Base-by-base conservation (phyloP, 2,888 invertebrate species). In the Parochlus steinenii region DNA sequence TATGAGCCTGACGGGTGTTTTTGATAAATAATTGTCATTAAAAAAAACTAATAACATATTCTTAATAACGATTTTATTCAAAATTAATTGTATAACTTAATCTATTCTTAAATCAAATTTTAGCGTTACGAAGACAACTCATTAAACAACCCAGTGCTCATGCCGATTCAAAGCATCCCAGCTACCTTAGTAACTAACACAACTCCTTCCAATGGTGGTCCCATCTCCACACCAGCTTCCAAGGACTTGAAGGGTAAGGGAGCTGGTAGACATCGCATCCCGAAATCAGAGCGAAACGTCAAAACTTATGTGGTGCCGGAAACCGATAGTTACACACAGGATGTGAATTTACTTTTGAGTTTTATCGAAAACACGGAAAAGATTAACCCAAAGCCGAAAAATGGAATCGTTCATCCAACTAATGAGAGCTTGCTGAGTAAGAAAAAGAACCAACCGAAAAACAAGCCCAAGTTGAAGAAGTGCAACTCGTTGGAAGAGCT, bases 401-500 rank as follows among this genome's bases (percentile, higher is more conserved):
- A 34, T 26, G 39, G 29, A 28, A 38, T 32, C 14, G 41, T 40
- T 27, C 38, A 36, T 22, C 39, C 38, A 31, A 31, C 38, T 5
- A 39, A 35, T 15, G 40, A 64, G 41, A 57, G 53, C 37, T 44
- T 28, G 37, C 43, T 18, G 41, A 45, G 15, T 39, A 45, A 48
- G 45, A 63, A 65, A 39, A 58, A 54, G 17, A 48, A 56, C 38
- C 45, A 48, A 24, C 51, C 47, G 25, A 47, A 52, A 27, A 48
- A 54, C 7, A 54, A 61, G 22, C 57, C 62, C 34, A 49, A 56
- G 20, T 23, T 70, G 39, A 72, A 78, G 51, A 77, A 81, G 44
- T 74, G 79, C 43, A 75, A 78, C 51, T 82, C 82, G 19, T 60
- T 85, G 46, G 82, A 83, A 54, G 85, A 85, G 58, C 69, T 82